These are phyloP conservation scores for Phthorimaea operculella DNA, from an alignment of 1,140 invertebrate genomes.

Conservation along the genomic window DNA sequence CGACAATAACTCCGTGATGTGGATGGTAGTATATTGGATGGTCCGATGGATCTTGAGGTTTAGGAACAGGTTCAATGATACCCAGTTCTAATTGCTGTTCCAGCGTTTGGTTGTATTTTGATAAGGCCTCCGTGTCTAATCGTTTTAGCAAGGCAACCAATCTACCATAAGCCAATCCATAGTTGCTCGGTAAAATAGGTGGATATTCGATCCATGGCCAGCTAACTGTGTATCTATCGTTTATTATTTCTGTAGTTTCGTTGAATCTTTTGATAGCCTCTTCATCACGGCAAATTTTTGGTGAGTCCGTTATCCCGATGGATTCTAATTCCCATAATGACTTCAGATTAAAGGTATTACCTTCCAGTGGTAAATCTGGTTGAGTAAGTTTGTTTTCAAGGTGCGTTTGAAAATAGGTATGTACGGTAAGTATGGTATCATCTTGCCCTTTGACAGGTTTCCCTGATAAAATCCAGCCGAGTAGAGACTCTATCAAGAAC, in stretches of 20 bases:
- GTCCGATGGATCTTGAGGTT: background rate
- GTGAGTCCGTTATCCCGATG: constrained; percentile 24
- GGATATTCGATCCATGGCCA: constrained; percentile 23
- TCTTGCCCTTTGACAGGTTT: background rate
- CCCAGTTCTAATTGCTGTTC: constrained; percentile 14
- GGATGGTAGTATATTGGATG: constrained; percentile 17
- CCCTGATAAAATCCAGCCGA: background rate
- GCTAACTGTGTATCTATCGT: constrained; percentile 19
- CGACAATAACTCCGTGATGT: constrained; percentile 11
- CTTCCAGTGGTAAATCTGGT: constrained; percentile 17
- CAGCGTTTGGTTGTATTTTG: constrained; percentile 6
- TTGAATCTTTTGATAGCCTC: constrained; percentile 22
- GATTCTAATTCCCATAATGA: constrained; percentile 16
- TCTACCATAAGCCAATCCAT: constrained; percentile 16
- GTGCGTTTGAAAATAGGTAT: constrained; percentile 18
- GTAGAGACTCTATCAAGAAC: background rate
- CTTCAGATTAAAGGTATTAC: constrained; percentile 15
- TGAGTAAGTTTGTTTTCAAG: constrained; percentile 9
- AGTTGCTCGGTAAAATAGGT: constrained; percentile 18
- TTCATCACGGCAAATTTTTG: constrained; percentile 18
- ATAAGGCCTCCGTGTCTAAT: constrained; percentile 4
- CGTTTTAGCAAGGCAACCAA: constrained; percentile 14
- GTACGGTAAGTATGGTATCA: background rate
- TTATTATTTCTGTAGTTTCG: constrained; percentile 14
- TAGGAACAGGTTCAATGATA: constrained; percentile 11